phyloP scores from a whole-genome alignment of 64 coral and sea anemone genomes.

The Pocillopora damicornis region DNA sequence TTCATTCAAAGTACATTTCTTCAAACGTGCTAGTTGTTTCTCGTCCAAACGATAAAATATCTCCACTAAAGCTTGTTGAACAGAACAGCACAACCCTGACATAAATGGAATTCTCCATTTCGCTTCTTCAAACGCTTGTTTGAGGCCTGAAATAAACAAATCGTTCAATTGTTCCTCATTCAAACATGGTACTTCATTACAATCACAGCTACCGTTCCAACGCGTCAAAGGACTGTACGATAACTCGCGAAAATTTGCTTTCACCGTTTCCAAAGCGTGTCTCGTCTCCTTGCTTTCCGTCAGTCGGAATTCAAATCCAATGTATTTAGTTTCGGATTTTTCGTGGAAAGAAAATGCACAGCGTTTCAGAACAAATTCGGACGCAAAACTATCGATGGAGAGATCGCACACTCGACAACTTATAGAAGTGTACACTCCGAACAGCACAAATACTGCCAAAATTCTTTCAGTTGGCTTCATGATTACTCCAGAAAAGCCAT shows the following conservation, averaged over 20 bases:
- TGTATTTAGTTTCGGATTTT: slow-evolving; percentile 18
- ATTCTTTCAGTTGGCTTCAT: background rate
- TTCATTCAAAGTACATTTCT: background rate
- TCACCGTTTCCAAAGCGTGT: slow-evolving; percentile 4
- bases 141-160: slow-evolving; percentile 20
- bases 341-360: slow-evolving; percentile 16
- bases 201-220: slow-evolving; percentile 32
- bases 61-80: slow-evolving; percentile 3
- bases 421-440: background rate
- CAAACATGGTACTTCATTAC: slow-evolving; percentile 48
- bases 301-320: slow-evolving; percentile 22
- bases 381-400: background rate
- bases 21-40: background rate
- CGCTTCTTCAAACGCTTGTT: slow-evolving; percentile 11
- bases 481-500: background rate
- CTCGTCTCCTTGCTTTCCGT: background rate
- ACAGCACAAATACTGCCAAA: background rate
- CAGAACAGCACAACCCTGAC: slow-evolving; percentile 4
- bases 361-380: slow-evolving; percentile 2
- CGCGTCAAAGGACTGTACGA: slow-evolving; percentile 31
- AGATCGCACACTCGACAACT: background rate
- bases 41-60: background rate
- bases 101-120: background rate
- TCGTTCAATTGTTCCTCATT: slow-evolving; percentile 28
- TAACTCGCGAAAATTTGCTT: slow-evolving; percentile 25